A percentile compares a stretch with the other conserved stretches of the same genome.
These are phyloP conservation scores for Oophaga sylvatica DNA, from an alignment of 2,797 vertebrate species.

Conservation along the genomic window DNA sequence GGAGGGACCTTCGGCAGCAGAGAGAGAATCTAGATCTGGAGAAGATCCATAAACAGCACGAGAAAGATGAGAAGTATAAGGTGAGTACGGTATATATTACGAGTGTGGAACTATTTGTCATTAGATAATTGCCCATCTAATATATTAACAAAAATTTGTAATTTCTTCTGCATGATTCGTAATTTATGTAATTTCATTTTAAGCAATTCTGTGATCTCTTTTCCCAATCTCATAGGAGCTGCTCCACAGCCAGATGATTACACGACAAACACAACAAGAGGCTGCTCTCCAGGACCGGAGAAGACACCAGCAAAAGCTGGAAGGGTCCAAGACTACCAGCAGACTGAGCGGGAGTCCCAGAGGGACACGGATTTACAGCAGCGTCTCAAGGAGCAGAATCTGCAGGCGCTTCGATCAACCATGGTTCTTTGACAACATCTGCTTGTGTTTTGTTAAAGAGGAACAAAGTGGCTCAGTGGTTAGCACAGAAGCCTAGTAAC, in stretches of 20 bases:
- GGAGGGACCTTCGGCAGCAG: too few species aligned
- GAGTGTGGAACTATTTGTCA: too few species aligned
- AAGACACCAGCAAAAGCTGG: conserved; percentile 48
- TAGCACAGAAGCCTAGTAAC: too few species aligned
- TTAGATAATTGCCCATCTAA: too few species aligned
- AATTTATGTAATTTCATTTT: neutral
- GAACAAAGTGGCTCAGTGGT: too few species aligned
- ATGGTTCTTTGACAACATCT: neutral
- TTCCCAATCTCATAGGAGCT: conserved; percentile 55
- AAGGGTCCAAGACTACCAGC: conserved; percentile 42
- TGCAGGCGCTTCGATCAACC: conserved; percentile 62
- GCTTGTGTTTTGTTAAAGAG: too few species aligned
- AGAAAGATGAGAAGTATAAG: conserved; percentile 62
- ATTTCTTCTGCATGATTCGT: neutral
- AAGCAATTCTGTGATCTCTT: neutral
- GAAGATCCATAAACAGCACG: conserved; percentile 6
- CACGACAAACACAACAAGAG: conserved; percentile 46
- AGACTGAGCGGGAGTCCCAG: conserved; percentile 56
- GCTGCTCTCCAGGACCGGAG: conserved; percentile 47
- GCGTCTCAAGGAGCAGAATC: conserved; percentile 65
- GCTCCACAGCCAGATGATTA: conserved; percentile 60
- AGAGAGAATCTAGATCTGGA: conserved; percentile 56
- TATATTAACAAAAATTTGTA: too few species aligned
- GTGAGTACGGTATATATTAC: conserved; percentile 43
- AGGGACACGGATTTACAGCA: conserved; percentile 57